Conservation (phyloP, 2,888 invertebrate genomes). For the Pristionchus fissidentatus region DNA sequence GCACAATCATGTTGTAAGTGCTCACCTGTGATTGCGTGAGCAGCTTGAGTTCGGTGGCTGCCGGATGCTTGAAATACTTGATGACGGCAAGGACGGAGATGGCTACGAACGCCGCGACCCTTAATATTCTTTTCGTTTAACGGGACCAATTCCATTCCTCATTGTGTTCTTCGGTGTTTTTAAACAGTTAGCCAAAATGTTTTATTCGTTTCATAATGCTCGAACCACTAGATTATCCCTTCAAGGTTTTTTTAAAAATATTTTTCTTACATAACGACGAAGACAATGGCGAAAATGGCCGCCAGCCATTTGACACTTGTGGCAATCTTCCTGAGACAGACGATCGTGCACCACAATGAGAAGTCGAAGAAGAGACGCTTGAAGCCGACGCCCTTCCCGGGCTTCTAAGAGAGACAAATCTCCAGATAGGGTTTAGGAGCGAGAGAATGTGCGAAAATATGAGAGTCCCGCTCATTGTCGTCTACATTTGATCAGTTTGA, state of each 20-base stretch:
- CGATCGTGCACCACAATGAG: slow-evolving; percentile 17
- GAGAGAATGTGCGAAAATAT: no score
- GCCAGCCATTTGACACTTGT: slow-evolving; percentile 1
- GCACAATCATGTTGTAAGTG: no score
- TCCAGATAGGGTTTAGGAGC: no score
- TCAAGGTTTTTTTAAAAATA: not conserved
- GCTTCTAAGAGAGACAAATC: no score
- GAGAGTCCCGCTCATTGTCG: no score
- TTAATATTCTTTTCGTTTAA: not conserved
- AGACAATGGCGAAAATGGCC: not conserved
- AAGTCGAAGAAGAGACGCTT: not conserved
- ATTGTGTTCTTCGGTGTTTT: not conserved
- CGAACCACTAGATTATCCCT: not conserved
- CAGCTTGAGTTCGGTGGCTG: not conserved
- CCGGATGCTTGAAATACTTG: slow-evolving; percentile 10
- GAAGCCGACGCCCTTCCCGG: no score
- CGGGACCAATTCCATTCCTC: not conserved
- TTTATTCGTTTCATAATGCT: not conserved
- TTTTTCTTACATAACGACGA: slow-evolving; percentile 4
- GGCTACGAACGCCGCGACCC: not conserved
- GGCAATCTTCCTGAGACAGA: slow-evolving; percentile 28
- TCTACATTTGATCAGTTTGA: no score
- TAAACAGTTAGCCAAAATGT: not conserved
- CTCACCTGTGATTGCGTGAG: not conserved
- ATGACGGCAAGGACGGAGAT: not conserved